A percentile compares a stretch with the other conserved stretches of the same genome.
phyloP scores from a whole-genome alignment of 2,797 vertebrate genomes.

The Acanthopagrus latus region DNA sequence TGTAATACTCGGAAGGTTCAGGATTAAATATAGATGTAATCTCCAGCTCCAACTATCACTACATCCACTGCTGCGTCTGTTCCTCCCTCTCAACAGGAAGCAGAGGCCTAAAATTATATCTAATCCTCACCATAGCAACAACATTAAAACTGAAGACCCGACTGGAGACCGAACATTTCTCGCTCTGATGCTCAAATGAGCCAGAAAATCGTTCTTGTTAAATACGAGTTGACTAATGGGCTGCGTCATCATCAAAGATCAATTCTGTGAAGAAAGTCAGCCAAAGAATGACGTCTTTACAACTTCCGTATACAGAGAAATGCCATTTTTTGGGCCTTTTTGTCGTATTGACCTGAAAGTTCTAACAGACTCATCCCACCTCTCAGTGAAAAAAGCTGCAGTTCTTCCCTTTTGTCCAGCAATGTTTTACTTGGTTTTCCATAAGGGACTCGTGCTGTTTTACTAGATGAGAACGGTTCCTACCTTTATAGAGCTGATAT shows the following conservation, averaged over 20 bases:
- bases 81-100: slow-evolving; percentile 70
- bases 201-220: slow-evolving; percentile 22
- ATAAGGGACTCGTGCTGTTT: background rate
- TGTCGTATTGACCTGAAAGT: background rate
- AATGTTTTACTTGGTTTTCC: slow-evolving; percentile 12
- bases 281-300: background rate
- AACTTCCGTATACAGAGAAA: background rate
- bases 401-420: slow-evolving; percentile 3
- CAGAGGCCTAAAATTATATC: slow-evolving; percentile 57
- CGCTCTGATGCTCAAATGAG: slow-evolving; percentile 56
- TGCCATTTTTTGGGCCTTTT: background rate
- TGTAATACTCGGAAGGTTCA: slow-evolving; percentile 69
- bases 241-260: background rate
- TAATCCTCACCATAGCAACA: slow-evolving; percentile 77
- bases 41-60: slow-evolving; percentile 59
- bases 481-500: background rate
- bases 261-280: background rate
- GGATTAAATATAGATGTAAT: slow-evolving; percentile 85
- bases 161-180: slow-evolving; percentile 47
- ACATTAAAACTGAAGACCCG: slow-evolving; percentile 55
- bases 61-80: slow-evolving; percentile 62
- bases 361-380: background rate
- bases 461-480: background rate
- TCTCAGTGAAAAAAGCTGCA: background rate
- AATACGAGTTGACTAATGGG: slow-evolving; percentile 18